Evolutionary conservation across 1,140 invertebrate genomes (phyloP), one percentile per base, ranked within the genome.

Genomic region (Harlomillsia oculata): DNA sequence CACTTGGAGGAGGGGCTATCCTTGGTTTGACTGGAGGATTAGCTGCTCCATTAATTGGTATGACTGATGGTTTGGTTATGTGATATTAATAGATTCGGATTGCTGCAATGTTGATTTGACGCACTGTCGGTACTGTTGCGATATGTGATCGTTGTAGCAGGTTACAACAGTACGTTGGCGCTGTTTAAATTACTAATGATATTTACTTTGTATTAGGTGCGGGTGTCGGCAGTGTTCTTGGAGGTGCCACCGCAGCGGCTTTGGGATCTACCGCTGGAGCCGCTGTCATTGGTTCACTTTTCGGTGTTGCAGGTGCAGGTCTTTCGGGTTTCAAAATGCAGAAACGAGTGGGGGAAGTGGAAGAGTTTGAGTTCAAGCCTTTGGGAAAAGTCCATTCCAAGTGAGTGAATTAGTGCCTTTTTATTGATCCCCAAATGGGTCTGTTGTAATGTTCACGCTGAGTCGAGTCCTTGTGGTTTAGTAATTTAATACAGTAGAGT

Each of bases 261-360:
- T 67, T 83, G 3, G 75, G 78, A 26, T 60, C 45, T 21, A 28
- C 75, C 29, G 77, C 79, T 23, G 82, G 82, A 16, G 72, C 78
- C 8, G 80, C 81, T 26, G 74, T 83, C 30, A 76, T 83, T 48
- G 80, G 80, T 3, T 82, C 81, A 3, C 67, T 84, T 41, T 83
- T 84, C 72, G 81, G 81, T 32, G 78, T 80, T 6, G 81, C 82
- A 56, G 82, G 82, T 26, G 81, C 81, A 48, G 80, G 81, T 30
- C 57, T 66, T 64, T 46, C 64, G 79, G 80, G 81, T 21, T 82
- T 78, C 64, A 83, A 83, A 71, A 84, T 84, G 82, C 79, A 82
- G 52, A 82, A 80, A 67, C 67, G 82, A 58, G 78, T 83, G 45
- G 82, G 82, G 20, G 78, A 80, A 60, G 74, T 83, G n/a, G 81